Conservation (phyloP, 2,888 invertebrate genomes). For the Cryptocheilus praepositus region DNA sequence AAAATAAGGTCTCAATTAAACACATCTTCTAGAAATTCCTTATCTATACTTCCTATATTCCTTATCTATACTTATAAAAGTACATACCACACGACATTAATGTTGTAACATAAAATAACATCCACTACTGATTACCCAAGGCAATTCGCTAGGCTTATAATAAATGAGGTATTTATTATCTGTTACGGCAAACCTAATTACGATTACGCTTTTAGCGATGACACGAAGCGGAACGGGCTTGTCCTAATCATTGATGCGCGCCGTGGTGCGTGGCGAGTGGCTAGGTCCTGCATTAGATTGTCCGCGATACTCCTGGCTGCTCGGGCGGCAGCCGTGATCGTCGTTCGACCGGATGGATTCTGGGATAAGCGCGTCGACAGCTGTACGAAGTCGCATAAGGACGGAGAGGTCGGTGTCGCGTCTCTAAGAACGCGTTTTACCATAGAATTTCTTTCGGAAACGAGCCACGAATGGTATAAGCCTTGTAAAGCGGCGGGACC, state of each 20-base stretch:
- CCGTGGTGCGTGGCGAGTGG: slow-evolving; percentile 80
- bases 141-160: no score
- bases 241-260: slow-evolving; percentile 81
- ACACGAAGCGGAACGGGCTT: slow-evolving; percentile 77
- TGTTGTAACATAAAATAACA: no score
- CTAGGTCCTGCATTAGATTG: slow-evolving; percentile 79
- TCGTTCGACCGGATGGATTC: slow-evolving; percentile 85
- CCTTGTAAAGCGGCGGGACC: no score
- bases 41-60: no score
- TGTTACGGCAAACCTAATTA: not conserved
- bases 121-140: no score
- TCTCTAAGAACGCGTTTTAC: not conserved
- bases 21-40: no score
- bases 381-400: slow-evolving; percentile 79
- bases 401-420: slow-evolving; percentile 76
- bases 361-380: slow-evolving; percentile 86
- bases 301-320: slow-evolving; percentile 77
- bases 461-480: not conserved
- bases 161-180: no score
- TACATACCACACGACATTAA: no score
- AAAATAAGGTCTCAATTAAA: no score
- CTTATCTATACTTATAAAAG: no score
- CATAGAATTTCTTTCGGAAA: not conserved
- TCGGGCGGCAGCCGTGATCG: slow-evolving; percentile 77
- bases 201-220: slow-evolving; percentile 70